These are phyloP conservation scores for Ardeotis arabs DNA, from an alignment of 2,113 vertebrate species.

Conservation along the genomic window DNA sequence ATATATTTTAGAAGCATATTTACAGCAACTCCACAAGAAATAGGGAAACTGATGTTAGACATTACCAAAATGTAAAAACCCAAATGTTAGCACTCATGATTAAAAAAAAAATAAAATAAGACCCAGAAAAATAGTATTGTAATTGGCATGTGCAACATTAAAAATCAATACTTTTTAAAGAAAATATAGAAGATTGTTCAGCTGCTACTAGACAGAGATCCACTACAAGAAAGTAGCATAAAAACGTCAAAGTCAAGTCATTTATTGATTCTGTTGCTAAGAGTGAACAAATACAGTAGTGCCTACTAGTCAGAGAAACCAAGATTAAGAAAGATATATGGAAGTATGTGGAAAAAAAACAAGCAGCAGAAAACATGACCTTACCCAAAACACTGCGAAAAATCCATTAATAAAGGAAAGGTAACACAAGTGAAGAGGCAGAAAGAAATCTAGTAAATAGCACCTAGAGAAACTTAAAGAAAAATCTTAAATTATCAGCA, in stretches of 20 bases:
- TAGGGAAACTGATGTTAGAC: not conserved
- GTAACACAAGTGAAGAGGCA: not conserved
- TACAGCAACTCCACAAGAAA: not conserved
- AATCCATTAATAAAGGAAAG: not conserved
- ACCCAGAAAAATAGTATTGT: not conserved
- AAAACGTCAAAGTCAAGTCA: not conserved
- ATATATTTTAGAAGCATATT: not conserved
- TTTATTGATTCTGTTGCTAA: no score
- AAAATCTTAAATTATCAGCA: not conserved
- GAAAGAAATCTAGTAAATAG: not conserved
- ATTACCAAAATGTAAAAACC: not conserved
- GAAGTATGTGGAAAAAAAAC: not conserved
- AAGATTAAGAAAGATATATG: not conserved
- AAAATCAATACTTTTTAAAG: not conserved
- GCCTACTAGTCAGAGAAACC: not conserved
- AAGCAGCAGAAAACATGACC: not conserved
- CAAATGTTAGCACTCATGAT: not conserved
- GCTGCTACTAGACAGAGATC: not conserved
- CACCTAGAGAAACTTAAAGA: not conserved
- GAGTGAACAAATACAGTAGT: not conserved
- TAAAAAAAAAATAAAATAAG: not conserved
- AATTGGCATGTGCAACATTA: not conserved
- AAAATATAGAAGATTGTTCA: not conserved
- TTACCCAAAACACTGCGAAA: not conserved
- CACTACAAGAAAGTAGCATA: not conserved